Percentiles rank a stretch among this genome's conserved stretches.
phyloP scores from a whole-genome alignment of 1,140 invertebrate genomes.

The Drosophila eugracilis region DNA sequence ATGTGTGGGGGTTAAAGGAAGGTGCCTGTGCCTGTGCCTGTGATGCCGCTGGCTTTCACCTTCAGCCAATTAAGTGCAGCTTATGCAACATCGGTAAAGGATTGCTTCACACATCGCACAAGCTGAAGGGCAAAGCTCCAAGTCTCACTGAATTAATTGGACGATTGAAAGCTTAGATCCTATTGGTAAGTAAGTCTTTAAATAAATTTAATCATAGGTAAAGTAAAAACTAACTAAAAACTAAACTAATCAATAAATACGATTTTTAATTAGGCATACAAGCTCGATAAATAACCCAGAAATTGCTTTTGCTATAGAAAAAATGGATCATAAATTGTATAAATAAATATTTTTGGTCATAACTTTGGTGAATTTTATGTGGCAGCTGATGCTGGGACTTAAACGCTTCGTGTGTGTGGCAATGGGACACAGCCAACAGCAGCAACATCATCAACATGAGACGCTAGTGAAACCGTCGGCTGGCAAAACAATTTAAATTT shows the following conservation, averaged over 20 bases:
- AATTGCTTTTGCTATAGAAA: neutral
- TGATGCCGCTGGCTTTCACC: conserved; percentile 41
- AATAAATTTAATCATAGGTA: too few species aligned
- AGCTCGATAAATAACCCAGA: neutral
- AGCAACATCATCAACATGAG: conserved; percentile 19
- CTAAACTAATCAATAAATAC: too few species aligned
- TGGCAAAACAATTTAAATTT: conserved; percentile 48
- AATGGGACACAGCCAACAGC: conserved; percentile 42
- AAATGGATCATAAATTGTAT: neutral
- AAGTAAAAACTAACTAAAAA: too few species aligned
- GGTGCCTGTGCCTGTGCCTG: neutral
- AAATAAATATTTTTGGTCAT: neutral
- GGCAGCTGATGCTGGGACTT: conserved; percentile 1
- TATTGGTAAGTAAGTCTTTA: too few species aligned
- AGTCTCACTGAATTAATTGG: neutral
- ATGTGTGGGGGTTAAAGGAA: conserved; percentile 14
- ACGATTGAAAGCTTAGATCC: too few species aligned
- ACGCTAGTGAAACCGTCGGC: conserved; percentile 29
- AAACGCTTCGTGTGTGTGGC: conserved; percentile 49
- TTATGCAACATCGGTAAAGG: conserved; percentile 45
- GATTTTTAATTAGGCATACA: too few species aligned
- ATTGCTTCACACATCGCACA: conserved; percentile 12
- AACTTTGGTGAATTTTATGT: conserved; percentile 4
- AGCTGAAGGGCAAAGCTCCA: neutral
- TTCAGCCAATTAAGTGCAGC: conserved; percentile 50